These are phyloP conservation scores for Danaus melanippus DNA, from an alignment of 1,140 invertebrate genomes.

Conservation along the genomic window DNA sequence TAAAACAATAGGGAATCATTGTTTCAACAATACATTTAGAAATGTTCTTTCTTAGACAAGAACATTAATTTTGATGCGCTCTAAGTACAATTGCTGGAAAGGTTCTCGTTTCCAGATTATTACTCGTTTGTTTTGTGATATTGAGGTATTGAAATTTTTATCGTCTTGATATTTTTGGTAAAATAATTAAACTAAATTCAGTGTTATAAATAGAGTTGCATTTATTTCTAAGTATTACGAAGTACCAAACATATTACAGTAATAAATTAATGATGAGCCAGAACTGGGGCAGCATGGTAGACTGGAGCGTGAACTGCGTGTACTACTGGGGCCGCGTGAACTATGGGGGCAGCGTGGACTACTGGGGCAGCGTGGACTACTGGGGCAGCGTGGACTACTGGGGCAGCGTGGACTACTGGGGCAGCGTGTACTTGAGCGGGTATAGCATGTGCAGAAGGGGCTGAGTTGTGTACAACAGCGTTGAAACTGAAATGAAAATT, in stretches of 20 bases:
- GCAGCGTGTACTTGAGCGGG: slow-evolving; percentile 35
- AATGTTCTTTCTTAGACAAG: background rate
- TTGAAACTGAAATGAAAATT: slow-evolving; percentile 48
- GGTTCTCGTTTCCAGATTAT: no score
- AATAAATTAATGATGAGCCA: slow-evolving; percentile 20
- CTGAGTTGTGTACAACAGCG: slow-evolving; percentile 58
- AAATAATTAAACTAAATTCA: no score
- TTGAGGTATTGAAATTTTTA: no score
- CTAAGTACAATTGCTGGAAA: no score
- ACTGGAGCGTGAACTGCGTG: slow-evolving; percentile 25
- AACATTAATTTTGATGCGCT: no score
- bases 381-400: slow-evolving; percentile 22
- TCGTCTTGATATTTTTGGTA: no score
- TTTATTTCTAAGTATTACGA: no score
- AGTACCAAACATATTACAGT: no score
- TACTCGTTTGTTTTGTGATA: no score
- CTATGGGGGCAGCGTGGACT: slow-evolving; percentile 18
- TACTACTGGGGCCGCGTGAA: slow-evolving; percentile 20
- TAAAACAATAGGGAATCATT: slow-evolving; percentile 19
- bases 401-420: slow-evolving; percentile 30
- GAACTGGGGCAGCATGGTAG: slow-evolving; percentile 14
- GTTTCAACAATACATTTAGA: slow-evolving; percentile 16
- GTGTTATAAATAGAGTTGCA: no score
- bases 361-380: slow-evolving; percentile 23
- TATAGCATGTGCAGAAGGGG: slow-evolving; percentile 40